Evolutionary conservation across 1,140 invertebrate genomes (phyloP).

Genomic region (Papilio polytes): DNA sequence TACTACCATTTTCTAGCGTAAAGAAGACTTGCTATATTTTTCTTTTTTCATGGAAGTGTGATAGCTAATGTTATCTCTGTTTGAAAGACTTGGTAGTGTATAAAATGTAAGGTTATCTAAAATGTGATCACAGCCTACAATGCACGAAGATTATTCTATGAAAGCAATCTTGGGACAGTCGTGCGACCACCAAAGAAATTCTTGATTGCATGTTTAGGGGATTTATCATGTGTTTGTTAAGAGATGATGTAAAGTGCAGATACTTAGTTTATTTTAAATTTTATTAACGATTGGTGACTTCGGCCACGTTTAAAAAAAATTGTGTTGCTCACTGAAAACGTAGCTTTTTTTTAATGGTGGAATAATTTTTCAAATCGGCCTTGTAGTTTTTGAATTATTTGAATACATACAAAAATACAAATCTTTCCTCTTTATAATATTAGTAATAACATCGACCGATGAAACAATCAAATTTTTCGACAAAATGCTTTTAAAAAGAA

Average conservation of each 20-base stretch:
- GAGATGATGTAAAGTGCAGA: neutral
- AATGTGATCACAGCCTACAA: neutral
- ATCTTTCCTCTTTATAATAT: no score
- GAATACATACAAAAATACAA: no score
- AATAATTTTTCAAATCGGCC: no score
- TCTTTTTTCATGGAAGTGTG: no score
- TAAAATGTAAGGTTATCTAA: slow-evolving; percentile 3
- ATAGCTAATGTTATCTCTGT: neutral
- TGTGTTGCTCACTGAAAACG: no score
- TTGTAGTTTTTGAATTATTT: no score
- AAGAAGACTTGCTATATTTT: no score
- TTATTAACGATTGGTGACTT: no score
- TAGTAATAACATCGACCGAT: no score
- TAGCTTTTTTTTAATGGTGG: no score
- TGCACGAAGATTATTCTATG: neutral
- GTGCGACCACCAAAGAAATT: neutral
- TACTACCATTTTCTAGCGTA: no score
- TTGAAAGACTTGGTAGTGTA: neutral
- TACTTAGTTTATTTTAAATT: neutral
- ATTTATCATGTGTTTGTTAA: neutral
- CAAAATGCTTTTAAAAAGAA: neutral
- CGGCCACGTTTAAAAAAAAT: no score
- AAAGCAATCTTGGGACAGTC: neutral
- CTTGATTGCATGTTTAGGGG: neutral
- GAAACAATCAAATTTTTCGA: neutral